Evolutionary conservation across 1,140 invertebrate genomes (phyloP), one percentile per base, ranked within the genome.

Genomic region (Aphaenogaster floridana): DNA sequence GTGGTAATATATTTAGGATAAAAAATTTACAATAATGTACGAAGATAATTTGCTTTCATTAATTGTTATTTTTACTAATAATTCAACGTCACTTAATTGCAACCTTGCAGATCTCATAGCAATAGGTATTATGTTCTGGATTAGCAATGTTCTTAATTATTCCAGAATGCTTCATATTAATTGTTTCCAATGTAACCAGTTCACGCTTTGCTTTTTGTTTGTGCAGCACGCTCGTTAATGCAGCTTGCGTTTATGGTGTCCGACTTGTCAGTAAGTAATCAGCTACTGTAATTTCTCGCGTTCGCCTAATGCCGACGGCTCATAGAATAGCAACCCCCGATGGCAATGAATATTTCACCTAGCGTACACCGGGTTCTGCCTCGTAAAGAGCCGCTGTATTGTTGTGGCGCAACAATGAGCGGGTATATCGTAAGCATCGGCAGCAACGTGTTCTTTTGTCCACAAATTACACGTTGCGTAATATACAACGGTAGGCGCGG

Each of bases 261-360:
- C 80, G 45, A 15, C 54, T 84, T 45, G 57, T 84, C 54, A 76
- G 80, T 52, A 61, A 84, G 69, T 84, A 84, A 84, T 84, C 68
- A 84, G 80, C 69, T 21, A 21, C 42, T 84, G 13, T 63, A 84
- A 84, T 84, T 84, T 76, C 80, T 84, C 80, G 71, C 80, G 69
- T 84, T 74, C 80, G 42, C 80, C 80, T 84, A 84, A 84, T 48
- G 42, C 80, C 80, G 69, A 76, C 34, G 42, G 13, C 42, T 84
- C 80, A 50, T 74, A 69, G 78, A 61, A 76, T 57, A 61, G 69
- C 59, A 86, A 66, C 74, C 48, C 71, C 68, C 83, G 34, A 74
- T 86, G 69, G 52, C 80, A 28, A 94, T 94, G 80, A 93, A 93
- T 94, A 93, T 93, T 94, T 92, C 85, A 93, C 69, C 61, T 85